These are phyloP conservation scores for Sebastes wilsoni DNA, from an alignment of 2,797 vertebrate species.

Conservation along the genomic window DNA sequence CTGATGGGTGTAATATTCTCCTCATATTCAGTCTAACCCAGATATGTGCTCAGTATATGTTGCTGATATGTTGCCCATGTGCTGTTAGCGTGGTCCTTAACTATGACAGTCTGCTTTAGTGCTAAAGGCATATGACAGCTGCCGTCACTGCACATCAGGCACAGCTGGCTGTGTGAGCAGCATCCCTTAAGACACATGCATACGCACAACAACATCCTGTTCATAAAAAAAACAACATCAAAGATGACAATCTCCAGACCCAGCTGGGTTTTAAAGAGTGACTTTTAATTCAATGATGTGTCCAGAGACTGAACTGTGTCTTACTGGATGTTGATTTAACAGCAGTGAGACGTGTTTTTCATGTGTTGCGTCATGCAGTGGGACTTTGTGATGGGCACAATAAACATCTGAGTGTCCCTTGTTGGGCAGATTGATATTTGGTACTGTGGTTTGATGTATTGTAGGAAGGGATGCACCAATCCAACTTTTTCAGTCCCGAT, in stretches of 20 bases:
- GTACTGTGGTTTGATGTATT: not conserved
- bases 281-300: not conserved
- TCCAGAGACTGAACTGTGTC: not conserved
- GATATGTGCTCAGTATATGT: not conserved
- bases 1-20: no score
- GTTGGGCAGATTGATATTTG: not conserved
- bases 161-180: constrained; percentile 9
- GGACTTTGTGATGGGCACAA: not conserved
- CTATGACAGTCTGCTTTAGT: not conserved
- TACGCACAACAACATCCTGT: not conserved
- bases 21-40: not conserved
- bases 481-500: no score
- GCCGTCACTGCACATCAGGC: constrained; percentile 13
- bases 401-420: not conserved
- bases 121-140: constrained; percentile 25
- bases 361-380: not conserved
- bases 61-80: not conserved
- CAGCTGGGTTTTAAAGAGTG: not conserved
- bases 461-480: not conserved
- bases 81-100: not conserved
- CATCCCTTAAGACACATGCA: not conserved
- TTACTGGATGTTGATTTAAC: not conserved
- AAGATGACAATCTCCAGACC: not conserved
- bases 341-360: not conserved
- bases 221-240: not conserved